Percentiles rank a stretch among this genome's conserved stretches.
Conservation (phyloP, 2,888 invertebrate species). For the Mamestra brassicae region DNA sequence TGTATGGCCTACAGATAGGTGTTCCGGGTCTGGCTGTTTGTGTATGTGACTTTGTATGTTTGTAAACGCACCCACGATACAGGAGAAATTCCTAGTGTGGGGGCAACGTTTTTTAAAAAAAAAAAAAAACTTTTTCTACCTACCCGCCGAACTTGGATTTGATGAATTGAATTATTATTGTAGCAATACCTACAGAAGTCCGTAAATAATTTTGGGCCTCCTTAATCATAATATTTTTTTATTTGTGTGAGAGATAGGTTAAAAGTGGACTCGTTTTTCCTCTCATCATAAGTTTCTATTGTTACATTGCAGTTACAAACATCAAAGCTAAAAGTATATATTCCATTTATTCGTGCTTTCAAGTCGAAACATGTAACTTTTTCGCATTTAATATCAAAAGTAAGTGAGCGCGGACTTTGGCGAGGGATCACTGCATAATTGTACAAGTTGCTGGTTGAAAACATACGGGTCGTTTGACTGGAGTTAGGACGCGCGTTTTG, state of each 20-base stretch:
- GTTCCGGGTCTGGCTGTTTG: no score
- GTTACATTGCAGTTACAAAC: neutral
- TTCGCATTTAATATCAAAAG: slow-evolving; percentile 54
- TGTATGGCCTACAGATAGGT: no score
- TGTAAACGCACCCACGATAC: no score
- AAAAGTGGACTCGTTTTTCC: neutral
- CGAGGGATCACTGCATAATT: slow-evolving; percentile 58
- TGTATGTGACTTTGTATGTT: no score
- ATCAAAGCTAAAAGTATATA: neutral
- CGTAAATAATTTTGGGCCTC: neutral
- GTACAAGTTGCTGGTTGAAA: slow-evolving; percentile 53
- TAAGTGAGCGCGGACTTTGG: slow-evolving; percentile 54
- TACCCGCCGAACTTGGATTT: no score
- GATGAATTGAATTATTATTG: no score
- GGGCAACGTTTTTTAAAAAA: no score
- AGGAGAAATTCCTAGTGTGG: no score
- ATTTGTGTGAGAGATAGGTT: no score
- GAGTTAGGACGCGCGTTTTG: neutral
- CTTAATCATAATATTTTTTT: no score
- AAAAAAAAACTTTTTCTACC: no score
- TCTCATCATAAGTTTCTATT: neutral
- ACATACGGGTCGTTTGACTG: neutral
- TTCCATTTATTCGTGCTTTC: slow-evolving; percentile 34
- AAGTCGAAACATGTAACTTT: slow-evolving; percentile 48
- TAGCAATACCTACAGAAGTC: no score